These are phyloP conservation scores for Callinectes sapidus DNA, from an alignment of 2,888 invertebrate genomes.

Conservation along the genomic window DNA sequence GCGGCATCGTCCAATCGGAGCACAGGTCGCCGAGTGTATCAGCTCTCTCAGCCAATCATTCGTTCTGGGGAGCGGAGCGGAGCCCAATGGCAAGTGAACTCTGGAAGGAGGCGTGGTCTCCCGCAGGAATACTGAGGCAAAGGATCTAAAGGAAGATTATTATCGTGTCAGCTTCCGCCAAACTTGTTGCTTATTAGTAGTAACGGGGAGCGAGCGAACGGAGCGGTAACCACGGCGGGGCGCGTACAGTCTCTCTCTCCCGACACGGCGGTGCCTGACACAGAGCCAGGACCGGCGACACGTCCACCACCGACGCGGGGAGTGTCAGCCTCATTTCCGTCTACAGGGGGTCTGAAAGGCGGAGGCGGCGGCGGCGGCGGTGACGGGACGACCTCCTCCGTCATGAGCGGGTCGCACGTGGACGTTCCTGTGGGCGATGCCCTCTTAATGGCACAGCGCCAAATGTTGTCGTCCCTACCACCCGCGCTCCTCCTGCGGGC, in stretches of 20 bases:
- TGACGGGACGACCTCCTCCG: constrained; percentile 46
- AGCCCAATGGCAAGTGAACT: constrained; percentile 46
- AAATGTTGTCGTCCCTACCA: constrained; percentile 72
- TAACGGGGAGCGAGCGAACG: constrained; percentile 45
- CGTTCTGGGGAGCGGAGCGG: constrained; percentile 46
- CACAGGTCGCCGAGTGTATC: constrained; percentile 50
- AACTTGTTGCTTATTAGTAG: constrained; percentile 66
- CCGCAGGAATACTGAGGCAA: constrained; percentile 56
- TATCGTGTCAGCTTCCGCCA: constrained; percentile 68
- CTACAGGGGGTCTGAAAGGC: constrained; percentile 53
- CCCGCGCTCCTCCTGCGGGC: constrained; percentile 73
- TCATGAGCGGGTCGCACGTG: constrained; percentile 71
- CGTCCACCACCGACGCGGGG: constrained; percentile 5
- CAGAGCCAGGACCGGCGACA: neutral
- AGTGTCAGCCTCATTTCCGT: constrained; percentile 50
- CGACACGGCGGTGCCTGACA: neutral
- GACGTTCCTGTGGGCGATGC: constrained; percentile 72
- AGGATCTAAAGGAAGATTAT: constrained; percentile 67
- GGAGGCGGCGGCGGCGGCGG: constrained; percentile 55
- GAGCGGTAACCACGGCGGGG: constrained; percentile 41
- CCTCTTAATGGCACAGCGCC: constrained; percentile 72
- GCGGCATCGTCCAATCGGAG: constrained; percentile 46
- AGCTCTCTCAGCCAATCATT: constrained; percentile 60
- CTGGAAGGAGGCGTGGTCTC: constrained; percentile 49
- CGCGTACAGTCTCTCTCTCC: constrained; percentile 13